Conservation (phyloP, 2,888 invertebrate genomes). For the Eugnorisma glareosa region DNA sequence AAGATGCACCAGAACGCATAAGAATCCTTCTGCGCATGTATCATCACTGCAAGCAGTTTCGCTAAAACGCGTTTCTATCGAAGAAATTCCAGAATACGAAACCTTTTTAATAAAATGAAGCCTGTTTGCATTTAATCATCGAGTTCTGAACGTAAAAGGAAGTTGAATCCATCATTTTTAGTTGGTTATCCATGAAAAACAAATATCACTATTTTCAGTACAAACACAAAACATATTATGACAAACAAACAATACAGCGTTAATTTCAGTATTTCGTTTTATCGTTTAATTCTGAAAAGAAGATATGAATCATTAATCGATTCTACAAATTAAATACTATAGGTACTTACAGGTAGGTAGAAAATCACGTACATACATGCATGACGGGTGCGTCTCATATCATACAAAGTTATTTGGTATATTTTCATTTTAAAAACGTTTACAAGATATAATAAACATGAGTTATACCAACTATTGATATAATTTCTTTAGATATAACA, state of each 20-base stretch:
- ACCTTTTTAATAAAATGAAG: not conserved
- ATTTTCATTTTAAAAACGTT: too few species aligned
- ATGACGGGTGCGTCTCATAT: too few species aligned
- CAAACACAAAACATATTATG: not conserved
- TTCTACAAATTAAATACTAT: conserved; percentile 38
- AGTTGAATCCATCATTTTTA: not conserved
- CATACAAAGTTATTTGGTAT: too few species aligned
- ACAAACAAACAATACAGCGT: conserved; percentile 24
- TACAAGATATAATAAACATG: too few species aligned
- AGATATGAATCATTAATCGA: conserved; percentile 54
- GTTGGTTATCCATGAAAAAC: not conserved
- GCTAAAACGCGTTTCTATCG: not conserved
- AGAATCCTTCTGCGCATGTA: not conserved
- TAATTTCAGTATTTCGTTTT: conserved; percentile 26
- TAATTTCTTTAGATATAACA: too few species aligned
- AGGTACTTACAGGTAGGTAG: conserved; percentile 4
- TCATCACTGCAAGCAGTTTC: not conserved
- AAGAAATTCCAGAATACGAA: not conserved
- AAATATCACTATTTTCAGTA: not conserved
- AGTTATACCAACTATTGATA: too few species aligned
- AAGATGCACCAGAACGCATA: not conserved
- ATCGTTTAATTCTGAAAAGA: conserved; percentile 42
- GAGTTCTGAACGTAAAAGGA: not conserved
- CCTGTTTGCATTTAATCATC: not conserved
- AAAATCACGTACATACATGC: not conserved